Conservation (phyloP, 1,140 invertebrate species). For the Sesamia nonagrioides region DNA sequence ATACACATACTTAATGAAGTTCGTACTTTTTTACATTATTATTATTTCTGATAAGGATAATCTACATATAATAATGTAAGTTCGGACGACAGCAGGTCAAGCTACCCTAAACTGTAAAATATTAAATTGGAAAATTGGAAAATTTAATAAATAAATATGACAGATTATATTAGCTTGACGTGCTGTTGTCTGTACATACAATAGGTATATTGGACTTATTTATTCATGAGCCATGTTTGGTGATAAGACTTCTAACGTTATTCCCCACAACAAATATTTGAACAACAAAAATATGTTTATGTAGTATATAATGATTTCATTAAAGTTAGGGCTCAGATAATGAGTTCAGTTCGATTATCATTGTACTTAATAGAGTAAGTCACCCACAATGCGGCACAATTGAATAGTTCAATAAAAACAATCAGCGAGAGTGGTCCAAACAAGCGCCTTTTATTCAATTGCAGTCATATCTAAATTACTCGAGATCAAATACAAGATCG, state of each 20-base stretch:
- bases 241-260: background rate
- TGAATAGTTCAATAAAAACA: constrained; percentile 52
- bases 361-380: constrained; percentile 1
- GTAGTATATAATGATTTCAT: background rate
- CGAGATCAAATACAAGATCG: constrained; percentile 27
- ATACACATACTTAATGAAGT: background rate
- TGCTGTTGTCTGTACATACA: too few relatives aligned
- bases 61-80: background rate
- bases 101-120: too few relatives aligned
- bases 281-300: background rate
- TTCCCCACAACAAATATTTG: background rate
- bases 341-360: background rate
- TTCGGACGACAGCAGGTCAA: too few relatives aligned
- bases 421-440: constrained; percentile 52
- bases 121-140: too few relatives aligned
- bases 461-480: constrained; percentile 41
- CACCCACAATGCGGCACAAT: constrained; percentile 32
- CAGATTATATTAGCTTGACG: too few relatives aligned
- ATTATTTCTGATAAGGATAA: background rate
- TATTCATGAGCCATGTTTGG: background rate
- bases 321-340: background rate
- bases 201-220: background rate
- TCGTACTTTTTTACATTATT: too few relatives aligned
- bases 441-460: constrained; percentile 54
- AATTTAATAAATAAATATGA: too few relatives aligned